Evolutionary conservation across 2,888 invertebrate genomes (phyloP).

Genomic region (Sphaerophoria rueppellii): DNA sequence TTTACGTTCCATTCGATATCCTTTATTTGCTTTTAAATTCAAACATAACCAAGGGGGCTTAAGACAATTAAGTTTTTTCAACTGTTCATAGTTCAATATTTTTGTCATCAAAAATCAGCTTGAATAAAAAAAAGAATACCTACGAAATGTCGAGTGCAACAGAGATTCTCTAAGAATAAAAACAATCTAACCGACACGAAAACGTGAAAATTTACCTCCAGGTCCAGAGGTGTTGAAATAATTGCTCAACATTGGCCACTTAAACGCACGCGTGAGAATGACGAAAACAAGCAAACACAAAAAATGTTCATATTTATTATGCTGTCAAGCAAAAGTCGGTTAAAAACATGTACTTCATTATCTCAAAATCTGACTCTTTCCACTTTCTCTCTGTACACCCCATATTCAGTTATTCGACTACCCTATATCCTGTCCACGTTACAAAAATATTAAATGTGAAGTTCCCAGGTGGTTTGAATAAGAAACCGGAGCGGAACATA

Average conservation of each 20-base stretch:
- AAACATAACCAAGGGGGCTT: too few relatives aligned
- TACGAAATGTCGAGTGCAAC: constrained; percentile 14
- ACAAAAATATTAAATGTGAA: not conserved
- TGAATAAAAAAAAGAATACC: not conserved
- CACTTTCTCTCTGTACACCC: too few relatives aligned
- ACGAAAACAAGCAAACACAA: not conserved
- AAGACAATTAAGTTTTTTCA: too few relatives aligned
- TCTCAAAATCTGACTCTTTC: not conserved
- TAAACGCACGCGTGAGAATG: constrained; percentile 11
- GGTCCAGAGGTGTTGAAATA: not conserved
- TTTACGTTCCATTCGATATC: too few relatives aligned
- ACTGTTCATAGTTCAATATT: too few relatives aligned
- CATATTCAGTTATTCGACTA: constrained; percentile 14
- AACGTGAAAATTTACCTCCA: not conserved
- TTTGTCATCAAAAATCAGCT: not conserved
- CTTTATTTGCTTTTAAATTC: too few relatives aligned
- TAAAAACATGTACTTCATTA: constrained; percentile 18
- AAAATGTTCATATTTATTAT: not conserved
- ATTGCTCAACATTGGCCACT: not conserved
- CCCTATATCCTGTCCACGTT: constrained; percentile 32
- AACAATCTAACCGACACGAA: constrained; percentile 4
- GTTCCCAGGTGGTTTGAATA: not conserved
- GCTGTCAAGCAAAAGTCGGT: constrained; percentile 38
- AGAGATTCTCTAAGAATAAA: not conserved
- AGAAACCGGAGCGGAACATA: not conserved